Conservation (phyloP, 2,797 vertebrate genomes). For the Acrocephalus scirpaceus region DNA sequence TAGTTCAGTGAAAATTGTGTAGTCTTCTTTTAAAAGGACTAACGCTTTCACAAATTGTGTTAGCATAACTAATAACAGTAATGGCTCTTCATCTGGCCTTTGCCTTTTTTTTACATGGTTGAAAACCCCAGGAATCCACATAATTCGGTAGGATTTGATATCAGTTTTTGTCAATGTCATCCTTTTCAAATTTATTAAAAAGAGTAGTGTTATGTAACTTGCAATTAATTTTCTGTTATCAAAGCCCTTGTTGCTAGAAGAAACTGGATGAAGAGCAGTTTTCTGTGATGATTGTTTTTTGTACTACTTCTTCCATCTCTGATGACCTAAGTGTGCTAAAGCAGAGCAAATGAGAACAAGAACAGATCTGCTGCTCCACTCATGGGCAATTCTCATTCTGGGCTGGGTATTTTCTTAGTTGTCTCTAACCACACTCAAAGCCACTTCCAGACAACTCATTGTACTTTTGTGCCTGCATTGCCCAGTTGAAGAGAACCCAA, state of each 20-base stretch:
- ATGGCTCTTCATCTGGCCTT: background rate
- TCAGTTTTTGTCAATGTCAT: background rate
- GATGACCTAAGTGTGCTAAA: background rate
- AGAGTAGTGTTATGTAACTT: background rate
- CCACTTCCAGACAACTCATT: background rate
- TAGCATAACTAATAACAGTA: background rate
- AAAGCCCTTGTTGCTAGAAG: background rate
- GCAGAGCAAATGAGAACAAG: background rate
- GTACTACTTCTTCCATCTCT: background rate
- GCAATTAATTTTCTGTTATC: background rate
- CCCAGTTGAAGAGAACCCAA: background rate
- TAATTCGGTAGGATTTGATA: background rate
- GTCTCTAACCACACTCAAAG: background rate
- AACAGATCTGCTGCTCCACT: background rate
- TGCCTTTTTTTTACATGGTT: fast-evolving
- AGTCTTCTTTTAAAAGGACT: background rate
- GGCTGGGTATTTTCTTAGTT: background rate
- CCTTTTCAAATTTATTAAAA: background rate
- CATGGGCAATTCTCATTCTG: fast-evolving
- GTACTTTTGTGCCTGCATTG: fast-evolving
- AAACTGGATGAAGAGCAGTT: background rate
- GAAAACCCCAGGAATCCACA: background rate
- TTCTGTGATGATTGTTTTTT: background rate
- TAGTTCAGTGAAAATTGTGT: background rate
- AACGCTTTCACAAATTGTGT: background rate